Evolutionary conservation across 2,888 invertebrate genomes (phyloP).

Genomic region (Drosophila peninsularis): DNA sequence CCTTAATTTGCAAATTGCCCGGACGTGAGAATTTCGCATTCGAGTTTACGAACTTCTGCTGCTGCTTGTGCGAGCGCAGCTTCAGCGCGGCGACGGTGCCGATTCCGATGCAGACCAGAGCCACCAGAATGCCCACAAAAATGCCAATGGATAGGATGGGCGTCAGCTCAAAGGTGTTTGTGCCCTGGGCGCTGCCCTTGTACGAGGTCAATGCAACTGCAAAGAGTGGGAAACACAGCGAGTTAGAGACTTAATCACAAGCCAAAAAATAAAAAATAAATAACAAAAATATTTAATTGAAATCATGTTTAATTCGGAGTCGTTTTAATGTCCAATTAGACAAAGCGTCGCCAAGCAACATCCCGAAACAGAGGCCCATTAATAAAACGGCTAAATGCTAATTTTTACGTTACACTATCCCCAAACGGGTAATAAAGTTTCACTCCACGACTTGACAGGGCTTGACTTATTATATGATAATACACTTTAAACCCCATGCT

Average conservation of each 20-base stretch:
- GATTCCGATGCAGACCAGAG: constrained; percentile 84
- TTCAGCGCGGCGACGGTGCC: constrained; percentile 84
- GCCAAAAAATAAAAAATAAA: no score
- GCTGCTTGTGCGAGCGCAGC: constrained; percentile 84
- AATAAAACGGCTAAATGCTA: constrained; percentile 47
- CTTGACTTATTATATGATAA: no score
- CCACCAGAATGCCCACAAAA: constrained; percentile 85
- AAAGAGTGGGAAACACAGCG: background rate
- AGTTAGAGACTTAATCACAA: background rate
- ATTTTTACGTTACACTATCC: constrained; percentile 35
- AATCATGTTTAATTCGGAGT: constrained; percentile 34
- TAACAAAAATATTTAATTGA: constrained; percentile 3
- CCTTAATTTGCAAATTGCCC: constrained; percentile 87
- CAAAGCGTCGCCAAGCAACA: constrained; percentile 54
- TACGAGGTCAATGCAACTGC: constrained; percentile 84
- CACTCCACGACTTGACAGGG: accelerated
- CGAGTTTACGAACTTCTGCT: constrained; percentile 83
- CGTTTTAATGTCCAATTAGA: constrained; percentile 69
- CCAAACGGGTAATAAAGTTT: background rate
- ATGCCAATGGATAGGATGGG: constrained; percentile 86
- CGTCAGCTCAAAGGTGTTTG: constrained; percentile 86
- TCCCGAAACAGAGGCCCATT: constrained; percentile 38
- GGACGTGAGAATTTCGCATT: constrained; percentile 87
- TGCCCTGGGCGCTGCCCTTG: constrained; percentile 85
- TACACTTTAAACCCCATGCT: background rate